A percentile compares a stretch with the other conserved stretches of the same genome.
These are phyloP conservation scores for Pristionchus arcanus DNA, from an alignment of 2,888 invertebrate species.

Conservation along the genomic window DNA sequence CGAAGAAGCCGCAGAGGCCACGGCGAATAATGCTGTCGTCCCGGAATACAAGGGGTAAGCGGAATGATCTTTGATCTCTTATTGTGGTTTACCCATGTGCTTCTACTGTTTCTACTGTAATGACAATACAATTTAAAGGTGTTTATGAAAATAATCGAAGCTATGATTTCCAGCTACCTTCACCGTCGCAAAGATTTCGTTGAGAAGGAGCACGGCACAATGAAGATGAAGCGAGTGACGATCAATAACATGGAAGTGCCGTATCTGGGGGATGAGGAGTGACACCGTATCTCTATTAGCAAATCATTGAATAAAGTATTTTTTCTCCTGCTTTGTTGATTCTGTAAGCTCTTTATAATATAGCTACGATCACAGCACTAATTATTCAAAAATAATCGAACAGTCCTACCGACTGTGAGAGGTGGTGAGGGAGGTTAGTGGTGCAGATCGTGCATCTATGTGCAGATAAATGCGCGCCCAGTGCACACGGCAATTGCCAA, in stretches of 20 bases:
- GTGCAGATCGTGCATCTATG: no score
- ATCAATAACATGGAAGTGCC: constrained; percentile 32
- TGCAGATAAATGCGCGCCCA: no score
- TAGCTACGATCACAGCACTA: no score
- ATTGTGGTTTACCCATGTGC: neutral
- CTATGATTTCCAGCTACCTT: neutral
- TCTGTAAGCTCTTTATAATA: no score
- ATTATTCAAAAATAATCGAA: no score
- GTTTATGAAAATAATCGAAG: no score
- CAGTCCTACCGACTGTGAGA: no score
- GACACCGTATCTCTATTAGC: neutral
- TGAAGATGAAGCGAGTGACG: constrained; percentile 22
- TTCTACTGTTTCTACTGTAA: no score
- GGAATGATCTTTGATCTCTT: neutral
- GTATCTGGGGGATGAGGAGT: constrained; percentile 34
- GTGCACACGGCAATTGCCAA: no score
- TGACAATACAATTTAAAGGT: no score
- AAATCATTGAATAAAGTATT: neutral
- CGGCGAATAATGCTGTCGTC: constrained; percentile 14
- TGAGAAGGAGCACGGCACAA: neutral
- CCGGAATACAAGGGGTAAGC: constrained; percentile 53
- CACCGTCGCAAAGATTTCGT: constrained; percentile 45
- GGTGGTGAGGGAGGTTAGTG: no score
- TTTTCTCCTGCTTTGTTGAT: no score
- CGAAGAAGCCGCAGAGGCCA: constrained; percentile 42